Conservation (phyloP, 2,113 vertebrate genomes). For the Trematomus loennbergii region DNA sequence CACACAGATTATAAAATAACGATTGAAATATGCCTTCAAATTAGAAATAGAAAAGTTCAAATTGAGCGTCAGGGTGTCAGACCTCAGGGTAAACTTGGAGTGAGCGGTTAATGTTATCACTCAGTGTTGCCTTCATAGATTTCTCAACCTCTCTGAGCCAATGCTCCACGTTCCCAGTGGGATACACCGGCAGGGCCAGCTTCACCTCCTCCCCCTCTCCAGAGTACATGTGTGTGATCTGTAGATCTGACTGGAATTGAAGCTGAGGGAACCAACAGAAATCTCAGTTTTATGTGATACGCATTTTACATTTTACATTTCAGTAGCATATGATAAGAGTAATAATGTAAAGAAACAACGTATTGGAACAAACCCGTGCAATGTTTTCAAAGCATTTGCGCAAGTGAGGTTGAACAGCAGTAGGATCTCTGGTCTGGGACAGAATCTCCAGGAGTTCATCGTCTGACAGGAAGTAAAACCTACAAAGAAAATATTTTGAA, state of each 20-base stretch:
- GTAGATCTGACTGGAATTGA: too few relatives aligned
- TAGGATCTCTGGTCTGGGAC: conserved; percentile 93
- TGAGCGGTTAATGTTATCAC: conserved; percentile 87
- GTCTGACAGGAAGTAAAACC: conserved; percentile 96
- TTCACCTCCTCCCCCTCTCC: too few relatives aligned
- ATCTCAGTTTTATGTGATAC: too few relatives aligned
- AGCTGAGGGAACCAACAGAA: too few relatives aligned
- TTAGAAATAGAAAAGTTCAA: neutral
- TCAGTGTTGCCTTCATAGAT: conserved; percentile 90
- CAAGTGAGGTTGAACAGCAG: conserved; percentile 93
- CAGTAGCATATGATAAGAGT: too few relatives aligned
- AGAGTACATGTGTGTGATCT: too few relatives aligned
- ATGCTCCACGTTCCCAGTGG: conserved; percentile 90
- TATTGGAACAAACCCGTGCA: too few relatives aligned
- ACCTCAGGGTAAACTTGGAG: conserved; percentile 87
- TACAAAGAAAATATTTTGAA: conserved; percentile 65
- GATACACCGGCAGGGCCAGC: conserved; percentile 82
- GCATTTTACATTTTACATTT: too few relatives aligned
- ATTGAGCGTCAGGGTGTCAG: conserved; percentile 21
- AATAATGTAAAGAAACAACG: too few relatives aligned
- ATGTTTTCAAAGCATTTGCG: too few relatives aligned
- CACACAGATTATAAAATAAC: neutral
- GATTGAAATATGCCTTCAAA: neutral
- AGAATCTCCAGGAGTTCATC: conserved; percentile 94
- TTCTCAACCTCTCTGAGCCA: conserved; percentile 92